Percentiles rank a stretch among this genome's conserved stretches.
These are phyloP conservation scores for Pangasius macronema DNA, from an alignment of 2,797 vertebrate species.

Conservation along the genomic window DNA sequence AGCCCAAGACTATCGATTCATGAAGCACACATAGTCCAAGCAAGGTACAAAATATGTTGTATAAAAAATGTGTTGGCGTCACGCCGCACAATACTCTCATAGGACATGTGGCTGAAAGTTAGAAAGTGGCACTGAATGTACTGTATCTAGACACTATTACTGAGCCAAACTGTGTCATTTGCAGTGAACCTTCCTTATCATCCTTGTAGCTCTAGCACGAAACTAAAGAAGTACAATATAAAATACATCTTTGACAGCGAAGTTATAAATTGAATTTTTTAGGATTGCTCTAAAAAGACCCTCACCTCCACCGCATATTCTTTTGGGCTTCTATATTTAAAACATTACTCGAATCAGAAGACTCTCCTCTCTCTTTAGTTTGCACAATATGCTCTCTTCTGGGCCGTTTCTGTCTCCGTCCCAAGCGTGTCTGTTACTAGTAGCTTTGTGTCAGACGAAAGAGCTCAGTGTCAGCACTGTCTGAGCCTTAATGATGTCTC, in stretches of 20 bases:
- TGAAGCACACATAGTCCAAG: background rate
- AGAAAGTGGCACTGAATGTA: background rate
- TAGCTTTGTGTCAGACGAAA: constrained; percentile 32
- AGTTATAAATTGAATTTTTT: background rate
- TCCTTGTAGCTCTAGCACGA: background rate
- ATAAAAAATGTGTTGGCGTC: no score
- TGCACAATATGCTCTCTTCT: background rate
- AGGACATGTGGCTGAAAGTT: background rate
- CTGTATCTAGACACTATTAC: background rate
- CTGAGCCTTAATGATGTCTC: constrained; percentile 48
- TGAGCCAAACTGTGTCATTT: background rate
- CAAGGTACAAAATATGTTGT: background rate
- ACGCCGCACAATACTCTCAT: background rate
- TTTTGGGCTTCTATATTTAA: constrained; percentile 10
- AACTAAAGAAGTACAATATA: background rate
- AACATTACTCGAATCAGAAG: background rate
- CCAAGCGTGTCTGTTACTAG: constrained; percentile 39
- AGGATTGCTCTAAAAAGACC: background rate
- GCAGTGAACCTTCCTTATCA: background rate
- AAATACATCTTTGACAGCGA: background rate
- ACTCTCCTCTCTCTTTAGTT: background rate
- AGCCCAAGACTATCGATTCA: background rate
- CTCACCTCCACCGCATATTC: background rate
- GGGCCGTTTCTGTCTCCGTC: background rate
- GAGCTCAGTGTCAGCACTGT: constrained; percentile 21